Evolutionary conservation across 2,888 invertebrate genomes (phyloP).

Genomic region (Drosophila peninsularis): DNA sequence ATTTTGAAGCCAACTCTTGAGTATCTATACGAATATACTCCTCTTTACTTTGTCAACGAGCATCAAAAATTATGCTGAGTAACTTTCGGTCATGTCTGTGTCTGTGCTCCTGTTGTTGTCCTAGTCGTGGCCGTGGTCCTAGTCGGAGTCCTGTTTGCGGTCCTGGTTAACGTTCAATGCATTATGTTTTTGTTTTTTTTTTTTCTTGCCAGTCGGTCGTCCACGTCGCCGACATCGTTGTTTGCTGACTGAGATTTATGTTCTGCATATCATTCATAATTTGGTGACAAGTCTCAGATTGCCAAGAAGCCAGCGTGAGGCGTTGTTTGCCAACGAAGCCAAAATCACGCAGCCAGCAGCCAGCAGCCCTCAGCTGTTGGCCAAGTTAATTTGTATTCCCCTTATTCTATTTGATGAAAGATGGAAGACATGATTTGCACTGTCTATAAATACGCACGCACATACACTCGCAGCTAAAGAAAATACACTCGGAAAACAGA

Average conservation of each 20-base stretch:
- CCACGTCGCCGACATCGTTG: constrained; percentile 52
- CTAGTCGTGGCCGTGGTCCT: constrained; percentile 17
- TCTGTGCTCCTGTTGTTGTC: constrained; percentile 15
- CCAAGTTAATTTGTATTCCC: constrained; percentile 77
- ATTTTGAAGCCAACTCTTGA: no score
- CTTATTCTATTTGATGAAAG: constrained; percentile 64
- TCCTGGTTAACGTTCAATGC: constrained; percentile 50
- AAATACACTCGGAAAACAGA: background rate
- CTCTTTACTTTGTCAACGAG: background rate
- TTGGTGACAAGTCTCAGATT: constrained; percentile 79
- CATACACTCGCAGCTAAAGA: background rate
- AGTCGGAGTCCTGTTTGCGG: constrained; percentile 32
- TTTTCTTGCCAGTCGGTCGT: constrained; percentile 13
- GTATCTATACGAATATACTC: background rate
- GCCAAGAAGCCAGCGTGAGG: constrained; percentile 35
- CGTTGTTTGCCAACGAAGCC: constrained; percentile 37
- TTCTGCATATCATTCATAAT: constrained; percentile 78
- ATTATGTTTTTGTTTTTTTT: constrained; percentile 13
- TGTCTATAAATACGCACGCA: constrained; percentile 22
- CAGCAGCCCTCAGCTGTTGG: constrained; percentile 50
- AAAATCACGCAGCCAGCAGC: constrained; percentile 17
- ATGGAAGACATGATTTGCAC: constrained; percentile 43
- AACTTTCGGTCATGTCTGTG: constrained; percentile 60
- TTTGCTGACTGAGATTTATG: constrained; percentile 77
- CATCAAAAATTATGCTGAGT: constrained; percentile 68